Percentiles rank a stretch among this genome's conserved stretches.
Conservation (phyloP, 23 tunicate species). For the Pegea sp. region DNA sequence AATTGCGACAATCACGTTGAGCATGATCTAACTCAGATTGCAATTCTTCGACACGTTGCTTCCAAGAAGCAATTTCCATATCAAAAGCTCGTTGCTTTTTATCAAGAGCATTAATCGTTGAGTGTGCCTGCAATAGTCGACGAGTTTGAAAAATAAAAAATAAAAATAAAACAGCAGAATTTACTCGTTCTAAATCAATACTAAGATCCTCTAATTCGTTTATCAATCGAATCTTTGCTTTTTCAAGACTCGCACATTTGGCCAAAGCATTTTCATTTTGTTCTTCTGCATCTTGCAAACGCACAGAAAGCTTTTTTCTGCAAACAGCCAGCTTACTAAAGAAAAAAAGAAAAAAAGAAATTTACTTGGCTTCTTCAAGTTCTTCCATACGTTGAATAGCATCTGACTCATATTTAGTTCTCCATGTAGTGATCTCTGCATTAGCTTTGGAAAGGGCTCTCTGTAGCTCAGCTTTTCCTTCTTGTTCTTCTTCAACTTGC, state of each 20-base stretch:
- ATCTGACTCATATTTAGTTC: constrained; percentile 86
- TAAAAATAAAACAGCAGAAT: not conserved
- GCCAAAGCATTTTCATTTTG: constrained; percentile 94
- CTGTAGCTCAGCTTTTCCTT: constrained; percentile 84
- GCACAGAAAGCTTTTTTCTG: constrained; percentile 91
- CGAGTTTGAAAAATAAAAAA: constrained; percentile 6
- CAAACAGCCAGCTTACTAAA: constrained; percentile 4
- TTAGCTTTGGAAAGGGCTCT: constrained; percentile 77
- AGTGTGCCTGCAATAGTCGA: constrained; percentile 85
- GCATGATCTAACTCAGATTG: constrained; percentile 82
- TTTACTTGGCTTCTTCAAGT: constrained; percentile 92
- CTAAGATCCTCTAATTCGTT: constrained; percentile 94
- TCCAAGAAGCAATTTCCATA: constrained; percentile 75
- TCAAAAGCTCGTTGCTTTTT: constrained; percentile 97
- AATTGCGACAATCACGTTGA: constrained; percentile 57
- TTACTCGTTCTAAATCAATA: constrained; percentile 81
- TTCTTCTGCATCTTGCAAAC: constrained; percentile 98
- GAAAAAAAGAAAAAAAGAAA: too few relatives aligned
- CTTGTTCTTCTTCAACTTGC: constrained; percentile 95
- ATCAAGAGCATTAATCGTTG: constrained; percentile 72
- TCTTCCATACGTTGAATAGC: constrained; percentile 95
- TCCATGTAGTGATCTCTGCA: constrained; percentile 85
- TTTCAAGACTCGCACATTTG: constrained; percentile 94
- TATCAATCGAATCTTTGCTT: constrained; percentile 72
- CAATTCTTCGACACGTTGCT: constrained; percentile 54